phyloP scores from a whole-genome alignment of 2,888 invertebrate species.

The Pantelozetes paolii region DNA sequence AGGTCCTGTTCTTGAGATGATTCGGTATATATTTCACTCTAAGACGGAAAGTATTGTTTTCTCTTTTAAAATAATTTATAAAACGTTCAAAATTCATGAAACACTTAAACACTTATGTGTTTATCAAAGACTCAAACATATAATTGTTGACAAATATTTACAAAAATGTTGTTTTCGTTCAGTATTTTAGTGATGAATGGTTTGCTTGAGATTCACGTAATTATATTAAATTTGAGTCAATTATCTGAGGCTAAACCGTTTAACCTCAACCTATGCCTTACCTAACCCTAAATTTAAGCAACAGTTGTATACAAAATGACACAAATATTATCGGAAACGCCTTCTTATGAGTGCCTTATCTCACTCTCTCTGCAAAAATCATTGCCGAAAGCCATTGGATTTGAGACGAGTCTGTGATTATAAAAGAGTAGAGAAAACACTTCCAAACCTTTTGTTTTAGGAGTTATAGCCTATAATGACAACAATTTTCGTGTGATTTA shows the following conservation, averaged over 20 bases:
- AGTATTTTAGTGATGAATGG: neutral
- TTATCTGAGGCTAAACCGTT: conserved; percentile 14
- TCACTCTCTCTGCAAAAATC: neutral
- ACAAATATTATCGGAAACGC: neutral
- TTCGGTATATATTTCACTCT: no score
- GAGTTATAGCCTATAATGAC: neutral
- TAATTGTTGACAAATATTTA: no score
- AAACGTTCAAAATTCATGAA: no score
- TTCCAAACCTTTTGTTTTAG: conserved; percentile 18
- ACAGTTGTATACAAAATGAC: conserved; percentile 4
- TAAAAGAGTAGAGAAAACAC: no score
- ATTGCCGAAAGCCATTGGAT: neutral
- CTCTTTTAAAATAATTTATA: no score
- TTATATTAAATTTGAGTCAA: neutral
- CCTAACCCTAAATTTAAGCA: neutral
- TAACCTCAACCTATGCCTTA: no score
- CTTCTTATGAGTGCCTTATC: neutral
- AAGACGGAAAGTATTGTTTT: no score
- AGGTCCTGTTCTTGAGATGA: neutral
- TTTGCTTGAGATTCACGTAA: neutral
- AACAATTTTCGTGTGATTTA: neutral
- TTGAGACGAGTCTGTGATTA: no score
- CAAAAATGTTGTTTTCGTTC: neutral
- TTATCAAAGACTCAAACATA: no score
- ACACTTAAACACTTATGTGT: no score